Evolutionary conservation across 2,113 vertebrate species (phyloP).

Genomic region (Ahaetulla prasina): DNA sequence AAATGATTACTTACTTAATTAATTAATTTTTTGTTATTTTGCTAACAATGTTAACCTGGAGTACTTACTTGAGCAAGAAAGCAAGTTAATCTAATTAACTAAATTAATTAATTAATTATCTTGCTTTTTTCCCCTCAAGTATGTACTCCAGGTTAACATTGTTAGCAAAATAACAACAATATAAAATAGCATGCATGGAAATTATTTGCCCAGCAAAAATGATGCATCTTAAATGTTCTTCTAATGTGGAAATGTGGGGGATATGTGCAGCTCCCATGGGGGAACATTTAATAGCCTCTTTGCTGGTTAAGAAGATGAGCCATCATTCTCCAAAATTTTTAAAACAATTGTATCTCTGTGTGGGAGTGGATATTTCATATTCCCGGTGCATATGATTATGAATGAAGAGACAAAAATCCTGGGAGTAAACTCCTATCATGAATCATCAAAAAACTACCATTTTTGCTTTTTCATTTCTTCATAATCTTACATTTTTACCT

Average conservation of each 20-base stretch:
- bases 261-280: not conserved
- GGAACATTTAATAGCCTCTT: not conserved
- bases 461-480: not conserved
- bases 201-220: not conserved
- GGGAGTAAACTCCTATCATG: not conserved
- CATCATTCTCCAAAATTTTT: not conserved
- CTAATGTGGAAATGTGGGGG: not conserved
- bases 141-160: not conserved
- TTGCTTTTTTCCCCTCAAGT: not conserved
- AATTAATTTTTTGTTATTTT: not conserved
- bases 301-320: not conserved
- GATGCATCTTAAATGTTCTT: not conserved
- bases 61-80: not conserved
- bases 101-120: too few relatives aligned
- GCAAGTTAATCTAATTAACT: too few relatives aligned
- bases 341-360: not conserved
- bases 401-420: not conserved
- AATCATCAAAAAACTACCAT: not conserved
- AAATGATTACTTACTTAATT: not conserved
- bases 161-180: not conserved
- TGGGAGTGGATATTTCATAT: not conserved
- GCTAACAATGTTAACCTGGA: not conserved
- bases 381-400: not conserved
- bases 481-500: not conserved
- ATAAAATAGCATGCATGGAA: not conserved